Conservation (phyloP, 23 tunicate species). For the Botrylloides violaceus region DNA sequence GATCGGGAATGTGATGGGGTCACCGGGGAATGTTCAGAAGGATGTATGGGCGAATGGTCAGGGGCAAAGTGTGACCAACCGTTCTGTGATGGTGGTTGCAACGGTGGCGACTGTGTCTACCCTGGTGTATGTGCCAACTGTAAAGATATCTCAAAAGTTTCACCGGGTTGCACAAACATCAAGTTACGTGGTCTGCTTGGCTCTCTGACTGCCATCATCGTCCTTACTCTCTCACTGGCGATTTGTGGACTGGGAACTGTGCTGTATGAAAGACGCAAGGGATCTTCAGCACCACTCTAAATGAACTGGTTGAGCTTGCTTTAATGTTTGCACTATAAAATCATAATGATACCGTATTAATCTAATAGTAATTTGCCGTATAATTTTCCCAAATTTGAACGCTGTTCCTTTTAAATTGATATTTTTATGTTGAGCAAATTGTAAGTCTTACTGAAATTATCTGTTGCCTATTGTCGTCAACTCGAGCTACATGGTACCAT, state of each 20-base stretch:
- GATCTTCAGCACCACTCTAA: constrained; percentile 4
- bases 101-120: constrained; percentile 46
- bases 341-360: no score
- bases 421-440: background rate
- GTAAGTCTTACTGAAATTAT: background rate
- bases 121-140: constrained; percentile 60
- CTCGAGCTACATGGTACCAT: background rate
- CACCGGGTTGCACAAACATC: constrained; percentile 63
- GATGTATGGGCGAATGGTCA: constrained; percentile 19
- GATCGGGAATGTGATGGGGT: constrained; percentile 12
- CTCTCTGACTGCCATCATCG: constrained; percentile 42
- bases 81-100: constrained; percentile 36
- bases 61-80: constrained; percentile 18
- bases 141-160: constrained; percentile 38
- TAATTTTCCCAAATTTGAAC: no score
- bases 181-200: constrained; percentile 75
- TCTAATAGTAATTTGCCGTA: no score
- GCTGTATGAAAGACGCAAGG: constrained; percentile 15
- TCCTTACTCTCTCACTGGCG: constrained; percentile 12
- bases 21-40: constrained; percentile 9
- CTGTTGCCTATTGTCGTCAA: background rate
- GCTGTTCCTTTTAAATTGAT: no score
- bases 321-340: no score
- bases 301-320: no score
- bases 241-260: constrained; percentile 15